These are phyloP conservation scores for Caenorhabditis imperialis DNA, from an alignment of 2,888 invertebrate species.

Conservation along the genomic window DNA sequence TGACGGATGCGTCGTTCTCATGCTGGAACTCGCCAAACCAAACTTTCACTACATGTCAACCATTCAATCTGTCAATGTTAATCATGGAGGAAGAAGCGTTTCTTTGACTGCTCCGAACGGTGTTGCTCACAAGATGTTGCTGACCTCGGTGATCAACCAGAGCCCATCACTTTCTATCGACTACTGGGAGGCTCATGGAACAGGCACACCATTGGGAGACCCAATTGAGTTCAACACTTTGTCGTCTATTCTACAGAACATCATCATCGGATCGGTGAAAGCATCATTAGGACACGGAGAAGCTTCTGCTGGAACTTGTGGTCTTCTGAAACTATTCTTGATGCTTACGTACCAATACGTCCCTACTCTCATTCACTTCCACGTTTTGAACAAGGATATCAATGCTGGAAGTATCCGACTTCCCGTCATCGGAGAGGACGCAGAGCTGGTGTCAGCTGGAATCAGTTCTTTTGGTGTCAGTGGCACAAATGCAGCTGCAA, in stretches of 20 bases:
- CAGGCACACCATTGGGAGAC: slow-evolving; percentile 78
- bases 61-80: slow-evolving; percentile 69
- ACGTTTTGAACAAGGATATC: slow-evolving; percentile 71
- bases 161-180: slow-evolving; percentile 44
- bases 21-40: slow-evolving; percentile 71
- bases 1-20: slow-evolving; percentile 78
- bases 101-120: slow-evolving; percentile 78
- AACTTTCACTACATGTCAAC: slow-evolving; percentile 56
- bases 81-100: slow-evolving; percentile 77
- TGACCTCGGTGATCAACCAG: slow-evolving; percentile 49
- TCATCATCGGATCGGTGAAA: slow-evolving; percentile 66
- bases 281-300: slow-evolving; percentile 75
- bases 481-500: slow-evolving; percentile 75
- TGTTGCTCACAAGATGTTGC: slow-evolving; percentile 69
- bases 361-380: slow-evolving; percentile 69
- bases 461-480: slow-evolving; percentile 76
- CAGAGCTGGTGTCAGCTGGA: slow-evolving; percentile 61
- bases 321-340: slow-evolving; percentile 69
- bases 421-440: slow-evolving; percentile 66
- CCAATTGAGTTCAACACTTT: slow-evolving; percentile 76
- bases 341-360: slow-evolving; percentile 67
- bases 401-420: slow-evolving; percentile 56
- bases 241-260: slow-evolving; percentile 58
- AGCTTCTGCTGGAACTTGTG: slow-evolving; percentile 74
- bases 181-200: slow-evolving; percentile 78